Evolutionary conservation across 2,888 invertebrate species (phyloP), one percentile per base, ranked within the genome.

Genomic region (Nymphalis c-album): DNA sequence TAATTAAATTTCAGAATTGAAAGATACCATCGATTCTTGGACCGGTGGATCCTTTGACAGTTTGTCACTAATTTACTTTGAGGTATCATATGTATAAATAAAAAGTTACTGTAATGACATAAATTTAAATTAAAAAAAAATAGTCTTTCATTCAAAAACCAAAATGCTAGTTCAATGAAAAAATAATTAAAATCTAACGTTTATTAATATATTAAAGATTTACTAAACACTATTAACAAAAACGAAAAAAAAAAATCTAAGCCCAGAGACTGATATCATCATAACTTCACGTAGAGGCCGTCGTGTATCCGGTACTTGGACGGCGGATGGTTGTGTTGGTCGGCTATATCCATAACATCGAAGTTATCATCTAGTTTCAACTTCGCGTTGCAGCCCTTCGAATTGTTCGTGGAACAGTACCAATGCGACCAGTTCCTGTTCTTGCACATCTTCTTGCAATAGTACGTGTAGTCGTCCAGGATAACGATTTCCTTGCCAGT

Each of bases 341-440:
- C 84, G 58, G 83, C 82, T 0, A 80, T 70, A 2, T 81, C 83
- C 2, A 85, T 72, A 10, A 89, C 82, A 0, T 77, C 82, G 51
- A 83, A 86, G 55, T 86, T 85, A 58, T 85, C 84, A 59, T 88
- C 80, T 50, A 91, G 61, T 48, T 83, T 85, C 31, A 91, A 76
- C 59, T 85, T 86, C 0, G 89, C 90, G 48, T 87, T 87, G 70
- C 91, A 91, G 0, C 90, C 90, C 46, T 85, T 83, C 71, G 84
- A 86, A 76, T 88, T 88, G 71, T 91, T 88, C 0, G 90, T 89
- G 1, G 91, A 91, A 67, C 91, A 91, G 69, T 88, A 86, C 91
- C 91, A 91, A 64, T 85, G 82, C 65, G 84, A 86, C 67, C 80
- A 76, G 51, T 84, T 85, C 0, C 82, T 85, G 71, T 79, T 85